These are phyloP conservation scores for Heteromurus nitidus DNA, from an alignment of 2,888 invertebrate species.

Conservation along the genomic window DNA sequence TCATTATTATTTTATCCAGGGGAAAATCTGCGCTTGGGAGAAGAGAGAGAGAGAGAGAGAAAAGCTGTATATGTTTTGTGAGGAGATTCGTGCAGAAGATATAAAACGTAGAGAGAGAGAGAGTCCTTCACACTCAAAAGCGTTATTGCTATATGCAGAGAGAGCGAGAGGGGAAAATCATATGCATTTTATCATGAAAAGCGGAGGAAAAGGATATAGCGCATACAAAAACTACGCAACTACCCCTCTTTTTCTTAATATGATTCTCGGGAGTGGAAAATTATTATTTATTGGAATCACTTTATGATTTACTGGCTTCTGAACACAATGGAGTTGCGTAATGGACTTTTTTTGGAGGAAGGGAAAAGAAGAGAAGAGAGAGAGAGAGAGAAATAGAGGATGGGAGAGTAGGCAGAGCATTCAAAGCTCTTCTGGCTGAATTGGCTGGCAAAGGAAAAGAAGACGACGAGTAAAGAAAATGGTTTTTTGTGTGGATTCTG, in stretches of 20 bases:
- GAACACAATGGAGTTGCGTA: conserved; percentile 67
- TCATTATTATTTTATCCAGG: conserved; percentile 58
- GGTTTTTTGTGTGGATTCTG: background rate
- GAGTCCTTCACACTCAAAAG: background rate
- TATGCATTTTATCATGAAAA: background rate
- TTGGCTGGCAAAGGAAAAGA: conserved; percentile 42
- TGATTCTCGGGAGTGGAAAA: conserved; percentile 61
- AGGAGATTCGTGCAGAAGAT: conserved; percentile 52
- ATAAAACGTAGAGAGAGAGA: conserved; percentile 5
- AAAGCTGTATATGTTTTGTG: too few relatives aligned
- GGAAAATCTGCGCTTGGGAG: conserved; percentile 57
- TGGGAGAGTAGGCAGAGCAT: conserved; percentile 9
- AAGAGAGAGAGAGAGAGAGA: conserved; percentile 31
- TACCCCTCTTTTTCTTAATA: conserved; percentile 43
- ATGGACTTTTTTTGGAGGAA: conserved; percentile 63
- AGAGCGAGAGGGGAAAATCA: background rate
- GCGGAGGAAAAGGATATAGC: background rate
- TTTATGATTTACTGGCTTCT: conserved; percentile 67
- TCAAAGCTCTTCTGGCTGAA: conserved; percentile 37
- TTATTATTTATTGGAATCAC: conserved; percentile 68
- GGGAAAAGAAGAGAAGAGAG: conserved; percentile 22
- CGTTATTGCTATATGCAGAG: background rate
- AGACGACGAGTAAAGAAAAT: conserved; percentile 15
- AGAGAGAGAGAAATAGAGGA: background rate
- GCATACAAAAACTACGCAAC: conserved; percentile 3